Evolutionary conservation across 2,113 vertebrate genomes (phyloP).

Genomic region (Neolamprologus tretocephalus): DNA sequence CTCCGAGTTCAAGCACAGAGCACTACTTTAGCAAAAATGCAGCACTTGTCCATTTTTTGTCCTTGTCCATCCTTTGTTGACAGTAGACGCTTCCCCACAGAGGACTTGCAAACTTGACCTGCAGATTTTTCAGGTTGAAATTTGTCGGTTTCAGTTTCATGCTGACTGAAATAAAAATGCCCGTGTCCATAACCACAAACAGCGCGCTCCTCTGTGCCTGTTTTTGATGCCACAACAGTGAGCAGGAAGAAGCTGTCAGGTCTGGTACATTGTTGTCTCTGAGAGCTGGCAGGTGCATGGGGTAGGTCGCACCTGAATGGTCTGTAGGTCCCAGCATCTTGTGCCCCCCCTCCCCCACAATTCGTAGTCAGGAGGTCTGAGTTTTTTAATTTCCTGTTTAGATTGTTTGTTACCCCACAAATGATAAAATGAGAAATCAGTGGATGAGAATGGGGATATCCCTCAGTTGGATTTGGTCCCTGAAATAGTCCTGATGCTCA

Average conservation of each 20-base stretch:
- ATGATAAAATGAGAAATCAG: background rate
- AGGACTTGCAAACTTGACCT: background rate
- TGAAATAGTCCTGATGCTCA: background rate
- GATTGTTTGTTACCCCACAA: background rate
- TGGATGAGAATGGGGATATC: rapidly evolving
- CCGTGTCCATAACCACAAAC: background rate
- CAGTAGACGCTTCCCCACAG: rapidly evolving
- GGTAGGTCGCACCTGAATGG: background rate
- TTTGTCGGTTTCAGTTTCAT: background rate
- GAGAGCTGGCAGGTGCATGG: background rate
- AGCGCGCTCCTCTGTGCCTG: background rate
- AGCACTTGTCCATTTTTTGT: background rate
- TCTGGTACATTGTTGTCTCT: background rate
- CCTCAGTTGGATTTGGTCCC: background rate
- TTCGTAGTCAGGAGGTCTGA: background rate
- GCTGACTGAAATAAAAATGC: background rate
- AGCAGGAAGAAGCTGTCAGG: background rate
- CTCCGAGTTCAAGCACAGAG: rapidly evolving
- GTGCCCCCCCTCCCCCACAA: background rate
- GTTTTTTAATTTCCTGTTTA: background rate
- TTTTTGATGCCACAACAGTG: background rate
- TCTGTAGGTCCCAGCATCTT: background rate
- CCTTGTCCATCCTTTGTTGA: background rate
- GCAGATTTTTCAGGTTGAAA: background rate
- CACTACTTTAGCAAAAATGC: background rate